Percentiles rank a stretch among this genome's conserved stretches.
Evolutionary conservation across 2,797 vertebrate genomes (phyloP).

Genomic region (Craterocephalus amniculus): DNA sequence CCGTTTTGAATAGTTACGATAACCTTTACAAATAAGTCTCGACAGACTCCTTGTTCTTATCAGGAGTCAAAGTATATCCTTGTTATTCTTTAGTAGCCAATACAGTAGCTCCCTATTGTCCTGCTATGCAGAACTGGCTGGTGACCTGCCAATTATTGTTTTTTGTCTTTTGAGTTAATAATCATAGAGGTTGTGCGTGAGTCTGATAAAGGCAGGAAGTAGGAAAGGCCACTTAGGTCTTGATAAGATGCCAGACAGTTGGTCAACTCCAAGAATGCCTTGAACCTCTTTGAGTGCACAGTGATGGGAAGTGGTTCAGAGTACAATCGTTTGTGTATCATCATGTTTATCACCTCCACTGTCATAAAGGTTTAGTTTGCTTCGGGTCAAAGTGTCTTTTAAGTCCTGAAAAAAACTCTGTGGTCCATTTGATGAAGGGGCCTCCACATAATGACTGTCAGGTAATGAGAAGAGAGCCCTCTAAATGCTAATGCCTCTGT

Average conservation of each 20-base stretch:
- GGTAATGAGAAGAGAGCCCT: constrained; percentile 33
- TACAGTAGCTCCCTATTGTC: constrained; percentile 71
- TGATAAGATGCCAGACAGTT: constrained; percentile 66
- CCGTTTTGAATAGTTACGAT: constrained; percentile 52
- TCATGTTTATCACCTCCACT: constrained; percentile 19
- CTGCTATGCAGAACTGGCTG: constrained; percentile 35
- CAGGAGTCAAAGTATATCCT: constrained; percentile 68
- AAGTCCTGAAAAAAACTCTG: background rate
- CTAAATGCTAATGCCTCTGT: constrained; percentile 38
- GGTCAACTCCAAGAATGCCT: constrained; percentile 42
- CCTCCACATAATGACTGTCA: background rate
- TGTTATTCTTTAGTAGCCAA: constrained; percentile 67
- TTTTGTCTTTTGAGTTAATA: constrained; percentile 68
- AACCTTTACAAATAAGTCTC: constrained; percentile 66
- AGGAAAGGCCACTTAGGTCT: constrained; percentile 60
- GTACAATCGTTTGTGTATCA: constrained; percentile 31
- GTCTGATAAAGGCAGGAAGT: constrained; percentile 81
- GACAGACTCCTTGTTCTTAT: constrained; percentile 59
- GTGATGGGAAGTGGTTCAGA: constrained; percentile 24
- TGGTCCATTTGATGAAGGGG: constrained; percentile 20
- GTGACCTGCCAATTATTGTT: constrained; percentile 61
- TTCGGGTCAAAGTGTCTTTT: constrained; percentile 16
- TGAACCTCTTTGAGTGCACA: constrained; percentile 37
- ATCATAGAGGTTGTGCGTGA: constrained; percentile 67
- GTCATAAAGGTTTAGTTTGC: constrained; percentile 14